A percentile compares a stretch with the other conserved stretches of the same genome.
phyloP scores from a whole-genome alignment of 2,888 invertebrate genomes.

The Apeira syringaria region DNA sequence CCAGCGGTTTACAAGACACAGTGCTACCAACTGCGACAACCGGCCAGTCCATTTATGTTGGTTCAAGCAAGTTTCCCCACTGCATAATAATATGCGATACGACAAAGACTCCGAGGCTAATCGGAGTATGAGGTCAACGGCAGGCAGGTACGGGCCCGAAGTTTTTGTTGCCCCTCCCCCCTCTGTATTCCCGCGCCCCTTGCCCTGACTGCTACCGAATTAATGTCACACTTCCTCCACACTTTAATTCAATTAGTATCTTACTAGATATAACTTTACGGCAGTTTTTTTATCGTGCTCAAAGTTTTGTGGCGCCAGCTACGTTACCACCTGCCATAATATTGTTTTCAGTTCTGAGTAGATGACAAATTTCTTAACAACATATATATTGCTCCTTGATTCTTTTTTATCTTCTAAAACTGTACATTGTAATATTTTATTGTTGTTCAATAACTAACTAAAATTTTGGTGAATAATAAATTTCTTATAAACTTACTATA shows the following conservation, averaged over 20 bases:
- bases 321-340: constrained; percentile 3
- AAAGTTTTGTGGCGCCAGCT: constrained; percentile 13
- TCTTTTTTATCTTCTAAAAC: no score
- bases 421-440: no score
- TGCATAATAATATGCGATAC: constrained; percentile 40
- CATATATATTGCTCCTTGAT: no score
- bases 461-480: no score
- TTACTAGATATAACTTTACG: constrained; percentile 26
- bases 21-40: no score
- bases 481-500: no score
- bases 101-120: constrained; percentile 59
- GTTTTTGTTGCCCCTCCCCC: constrained; percentile 60
- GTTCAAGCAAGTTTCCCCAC: constrained; percentile 10
- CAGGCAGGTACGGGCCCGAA: constrained; percentile 72
- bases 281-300: constrained; percentile 18
- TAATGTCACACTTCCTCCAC: constrained; percentile 52
- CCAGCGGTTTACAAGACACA: no score
- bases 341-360: neutral
- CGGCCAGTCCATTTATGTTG: no score
- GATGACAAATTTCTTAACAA: no score
- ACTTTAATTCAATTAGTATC: constrained; percentile 34
- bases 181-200: constrained; percentile 46
- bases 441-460: no score
- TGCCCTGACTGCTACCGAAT: constrained; percentile 57
- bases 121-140: constrained; percentile 71